Conservation (phyloP, 2,888 invertebrate species). For the Pseudolycoriella hygida region DNA sequence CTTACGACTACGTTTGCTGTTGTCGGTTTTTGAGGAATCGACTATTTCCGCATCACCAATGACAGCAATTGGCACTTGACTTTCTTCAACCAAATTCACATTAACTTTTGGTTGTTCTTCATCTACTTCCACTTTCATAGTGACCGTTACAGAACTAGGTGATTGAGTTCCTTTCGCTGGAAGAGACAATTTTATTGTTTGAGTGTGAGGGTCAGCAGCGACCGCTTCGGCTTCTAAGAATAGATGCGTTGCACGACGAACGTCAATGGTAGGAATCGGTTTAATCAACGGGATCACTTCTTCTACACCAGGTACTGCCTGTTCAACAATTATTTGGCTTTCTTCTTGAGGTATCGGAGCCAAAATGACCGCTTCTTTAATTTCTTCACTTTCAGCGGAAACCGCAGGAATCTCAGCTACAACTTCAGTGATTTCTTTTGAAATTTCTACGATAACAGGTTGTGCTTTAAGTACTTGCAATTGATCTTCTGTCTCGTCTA, state of each 20-base stretch:
- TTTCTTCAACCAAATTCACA: slow-evolving; percentile 22
- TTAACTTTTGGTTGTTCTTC: slow-evolving; percentile 18
- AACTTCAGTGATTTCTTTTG: too few species aligned
- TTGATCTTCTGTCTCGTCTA: too few species aligned
- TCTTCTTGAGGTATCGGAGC: background rate
- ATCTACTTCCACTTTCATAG: slow-evolving; percentile 16
- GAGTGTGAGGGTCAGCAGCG: slow-evolving; percentile 13
- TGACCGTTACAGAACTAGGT: slow-evolving; percentile 17
- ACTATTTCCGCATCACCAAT: slow-evolving; percentile 17
- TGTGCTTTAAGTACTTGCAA: too few species aligned
- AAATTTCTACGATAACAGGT: too few species aligned
- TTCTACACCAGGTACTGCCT: background rate
- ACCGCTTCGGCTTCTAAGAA: slow-evolving; percentile 22
- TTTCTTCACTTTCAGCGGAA: too few species aligned
- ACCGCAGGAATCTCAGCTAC: too few species aligned
- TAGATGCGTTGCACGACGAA: slow-evolving; percentile 20
- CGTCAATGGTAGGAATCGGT: background rate
- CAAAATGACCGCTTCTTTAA: too few species aligned
- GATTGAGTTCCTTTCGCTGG: slow-evolving; percentile 25
- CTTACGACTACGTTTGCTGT: slow-evolving; percentile 15
- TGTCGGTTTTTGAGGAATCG: background rate
- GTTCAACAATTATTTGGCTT: background rate
- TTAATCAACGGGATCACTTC: background rate
- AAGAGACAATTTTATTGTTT: slow-evolving; percentile 21
- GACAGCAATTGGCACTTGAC: background rate